Evolutionary conservation across 2,113 vertebrate genomes (phyloP), one percentile per base, ranked within the genome.

Genomic region (Forbesichthys agassizii): DNA sequence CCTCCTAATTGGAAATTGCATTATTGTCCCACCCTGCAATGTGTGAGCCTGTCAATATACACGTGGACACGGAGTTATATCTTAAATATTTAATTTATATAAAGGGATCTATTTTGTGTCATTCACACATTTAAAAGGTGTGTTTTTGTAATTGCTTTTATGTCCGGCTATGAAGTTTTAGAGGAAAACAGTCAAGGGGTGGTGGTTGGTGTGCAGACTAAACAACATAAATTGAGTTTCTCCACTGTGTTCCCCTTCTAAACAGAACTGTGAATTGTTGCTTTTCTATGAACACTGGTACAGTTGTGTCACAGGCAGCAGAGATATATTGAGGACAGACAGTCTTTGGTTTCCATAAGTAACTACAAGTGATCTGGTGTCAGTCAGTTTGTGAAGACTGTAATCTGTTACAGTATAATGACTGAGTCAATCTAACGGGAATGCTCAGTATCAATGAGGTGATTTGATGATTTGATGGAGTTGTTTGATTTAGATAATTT

Each of bases 231-330:
- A 11, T 63, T 11, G 11, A 52, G 59, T 61, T 67, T 62, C 52
- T 1, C 47, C 53, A 20, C 63, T 36, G 61, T 11, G 48, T 61
- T 62, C 57, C 57, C 54, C 53, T n/a, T 61, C 48, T 60, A 60
- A 62, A 48, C 70, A 64, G 71, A 83, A 80, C 82, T 83, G 87
- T 84, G 79, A 87, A 80, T 79, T 52, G 42, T 59, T 71, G 80
- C 67, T 76, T 65, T 33, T 13, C 11, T 64, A 61, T 64, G 64
- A 66, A 68, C 57, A 59, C 57, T 74, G 71, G 70, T 66, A 74
- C 80, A 80, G 84, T 75, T 77, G 78, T 73, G 80, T 69, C 68
- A 61, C 62, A 47, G 16, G 16, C 36, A 42, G 20, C 54, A 18
- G 14, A 20, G n/a, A 18, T 9, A 14, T 56, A 20, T 56, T 16